Evolutionary conservation across 2,797 vertebrate genomes (phyloP).

Genomic region (Hirundo rustica): DNA sequence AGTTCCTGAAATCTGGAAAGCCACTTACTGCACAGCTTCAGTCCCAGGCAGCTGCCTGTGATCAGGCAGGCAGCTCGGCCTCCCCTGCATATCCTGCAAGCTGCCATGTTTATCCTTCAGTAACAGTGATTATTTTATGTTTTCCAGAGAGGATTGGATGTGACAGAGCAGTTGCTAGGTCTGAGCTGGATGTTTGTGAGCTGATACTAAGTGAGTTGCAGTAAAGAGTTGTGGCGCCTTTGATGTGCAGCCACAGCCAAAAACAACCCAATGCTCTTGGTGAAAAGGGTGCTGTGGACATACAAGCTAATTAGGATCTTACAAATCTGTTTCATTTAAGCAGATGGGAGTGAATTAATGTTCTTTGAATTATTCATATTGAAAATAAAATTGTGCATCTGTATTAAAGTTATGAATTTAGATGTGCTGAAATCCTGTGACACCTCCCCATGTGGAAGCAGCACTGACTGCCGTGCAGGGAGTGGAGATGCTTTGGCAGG

Average conservation of each 20-base stretch:
- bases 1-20: conserved; percentile 15
- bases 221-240: not conserved
- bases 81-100: not conserved
- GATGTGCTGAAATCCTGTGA: not conserved
- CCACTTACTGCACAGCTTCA: not conserved
- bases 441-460: not conserved
- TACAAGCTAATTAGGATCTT: not conserved
- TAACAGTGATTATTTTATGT: not conserved
- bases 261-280: not conserved
- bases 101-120: not conserved
- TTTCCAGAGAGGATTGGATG: not conserved
- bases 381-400: not conserved
- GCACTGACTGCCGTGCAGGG: not conserved
- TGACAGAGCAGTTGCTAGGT: not conserved
- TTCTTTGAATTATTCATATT: not conserved
- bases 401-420: not conserved
- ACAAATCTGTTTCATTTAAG: not conserved
- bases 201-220: not conserved
- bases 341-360: not conserved
- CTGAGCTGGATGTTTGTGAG: not conserved
- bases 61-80: not conserved
- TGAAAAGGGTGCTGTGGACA: not conserved
- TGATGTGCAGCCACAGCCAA: not conserved
- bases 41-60: not conserved
- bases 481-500: not conserved